Conservation (phyloP, 2,113 vertebrate species). For the human region DNA sequence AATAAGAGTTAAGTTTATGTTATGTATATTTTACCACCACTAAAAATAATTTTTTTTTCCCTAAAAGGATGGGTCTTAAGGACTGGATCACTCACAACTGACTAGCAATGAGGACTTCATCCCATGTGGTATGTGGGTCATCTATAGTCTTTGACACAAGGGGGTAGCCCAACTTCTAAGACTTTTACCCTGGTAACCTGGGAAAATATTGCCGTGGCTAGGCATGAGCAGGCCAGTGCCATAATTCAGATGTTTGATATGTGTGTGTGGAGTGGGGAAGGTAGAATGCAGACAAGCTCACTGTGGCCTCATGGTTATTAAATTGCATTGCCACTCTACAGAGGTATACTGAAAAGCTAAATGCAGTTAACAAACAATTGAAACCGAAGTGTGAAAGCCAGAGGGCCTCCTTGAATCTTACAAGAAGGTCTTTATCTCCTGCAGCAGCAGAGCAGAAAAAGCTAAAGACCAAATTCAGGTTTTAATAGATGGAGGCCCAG, state of each 20-base stretch:
- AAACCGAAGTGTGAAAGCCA: not conserved
- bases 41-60: not conserved
- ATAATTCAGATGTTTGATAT: not conserved
- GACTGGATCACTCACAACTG: not conserved
- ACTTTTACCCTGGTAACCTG: not conserved
- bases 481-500: not conserved
- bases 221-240: not conserved
- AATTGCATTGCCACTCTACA: not conserved
- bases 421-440: not conserved
- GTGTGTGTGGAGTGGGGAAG: not conserved
- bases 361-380: not conserved
- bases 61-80: not conserved
- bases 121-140: not conserved
- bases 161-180: not conserved
- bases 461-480: not conserved
- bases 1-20: not conserved
- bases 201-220: not conserved
- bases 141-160: not conserved
- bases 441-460: not conserved
- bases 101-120: not conserved
- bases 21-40: not conserved
- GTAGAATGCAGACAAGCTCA: not conserved
- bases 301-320: not conserved
- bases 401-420: not conserved
- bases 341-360: not conserved